Evolutionary conservation across 2,113 vertebrate genomes (phyloP).

Genomic region (Pitta sordida): DNA sequence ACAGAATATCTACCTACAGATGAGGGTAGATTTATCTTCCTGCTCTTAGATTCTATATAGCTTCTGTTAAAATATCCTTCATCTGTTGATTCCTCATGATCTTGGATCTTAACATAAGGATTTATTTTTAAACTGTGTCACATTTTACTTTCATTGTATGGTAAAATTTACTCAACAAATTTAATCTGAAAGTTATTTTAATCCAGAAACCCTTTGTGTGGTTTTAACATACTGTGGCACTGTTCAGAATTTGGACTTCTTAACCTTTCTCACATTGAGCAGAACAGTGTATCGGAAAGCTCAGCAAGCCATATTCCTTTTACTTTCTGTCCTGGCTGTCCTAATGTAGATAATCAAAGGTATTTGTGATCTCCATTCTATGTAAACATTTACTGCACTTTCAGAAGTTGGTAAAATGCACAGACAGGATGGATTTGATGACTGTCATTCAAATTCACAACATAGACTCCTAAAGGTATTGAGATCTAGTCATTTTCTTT

Average conservation of each 20-base stretch:
- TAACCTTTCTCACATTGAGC: not conserved
- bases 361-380: not conserved
- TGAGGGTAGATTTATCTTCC: not conserved
- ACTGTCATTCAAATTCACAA: not conserved
- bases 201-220: not conserved
- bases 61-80: not conserved
- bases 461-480: not conserved
- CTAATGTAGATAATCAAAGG: not conserved
- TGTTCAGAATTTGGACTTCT: not conserved
- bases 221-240: not conserved
- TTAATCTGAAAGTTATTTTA: not conserved
- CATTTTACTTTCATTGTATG: not conserved
- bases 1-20: not conserved
- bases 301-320: not conserved
- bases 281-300: not conserved
- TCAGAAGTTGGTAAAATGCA: not conserved
- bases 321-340: not conserved
- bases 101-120: not conserved
- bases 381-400: not conserved
- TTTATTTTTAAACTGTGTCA: not conserved
- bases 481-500: not conserved
- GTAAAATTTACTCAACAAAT: not conserved
- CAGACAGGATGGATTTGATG: not conserved
- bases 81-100: not conserved
- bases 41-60: not conserved